Evolutionary conservation across 2,888 invertebrate genomes (phyloP).

Genomic region (Pseudoips prasinana): DNA sequence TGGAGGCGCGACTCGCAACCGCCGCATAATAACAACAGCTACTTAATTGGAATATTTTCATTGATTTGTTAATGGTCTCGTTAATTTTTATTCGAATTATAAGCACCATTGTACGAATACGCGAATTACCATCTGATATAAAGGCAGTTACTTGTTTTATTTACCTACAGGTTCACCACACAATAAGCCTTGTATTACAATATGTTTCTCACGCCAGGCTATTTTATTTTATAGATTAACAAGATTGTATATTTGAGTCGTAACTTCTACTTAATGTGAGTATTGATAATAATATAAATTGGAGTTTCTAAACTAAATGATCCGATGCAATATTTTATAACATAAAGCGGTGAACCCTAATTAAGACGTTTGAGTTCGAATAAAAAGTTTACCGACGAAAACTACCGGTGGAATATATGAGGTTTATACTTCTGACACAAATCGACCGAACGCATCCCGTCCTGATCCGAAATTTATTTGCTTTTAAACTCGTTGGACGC

Average conservation of each 20-base stretch:
- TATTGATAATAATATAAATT: slow-evolving; percentile 1
- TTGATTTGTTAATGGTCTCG: slow-evolving; percentile 72
- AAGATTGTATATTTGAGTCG: slow-evolving; percentile 6
- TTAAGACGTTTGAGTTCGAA: slow-evolving; percentile 63
- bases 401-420: slow-evolving; percentile 60
- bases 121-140: slow-evolving; percentile 47
- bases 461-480: slow-evolving; percentile 59
- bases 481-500: slow-evolving; percentile 47
- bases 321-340: slow-evolving; percentile 53
- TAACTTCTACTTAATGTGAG: slow-evolving; percentile 29
- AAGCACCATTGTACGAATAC: slow-evolving; percentile 45
- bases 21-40: slow-evolving; percentile 55
- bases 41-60: slow-evolving; percentile 66
- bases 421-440: slow-evolving; percentile 48
- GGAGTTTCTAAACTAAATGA: slow-evolving; percentile 32
- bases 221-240: too few relatives aligned
- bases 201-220: too few relatives aligned
- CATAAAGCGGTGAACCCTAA: slow-evolving; percentile 59
- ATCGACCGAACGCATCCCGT: slow-evolving; percentile 56
- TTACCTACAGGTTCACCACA: too few relatives aligned
- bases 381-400: slow-evolving; percentile 54
- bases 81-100: slow-evolving; percentile 58
- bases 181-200: too few relatives aligned
- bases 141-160: slow-evolving; percentile 15
- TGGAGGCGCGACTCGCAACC: slow-evolving; percentile 50